phyloP scores from a whole-genome alignment of 1,140 invertebrate genomes.

The Drosophila athabasca region DNA sequence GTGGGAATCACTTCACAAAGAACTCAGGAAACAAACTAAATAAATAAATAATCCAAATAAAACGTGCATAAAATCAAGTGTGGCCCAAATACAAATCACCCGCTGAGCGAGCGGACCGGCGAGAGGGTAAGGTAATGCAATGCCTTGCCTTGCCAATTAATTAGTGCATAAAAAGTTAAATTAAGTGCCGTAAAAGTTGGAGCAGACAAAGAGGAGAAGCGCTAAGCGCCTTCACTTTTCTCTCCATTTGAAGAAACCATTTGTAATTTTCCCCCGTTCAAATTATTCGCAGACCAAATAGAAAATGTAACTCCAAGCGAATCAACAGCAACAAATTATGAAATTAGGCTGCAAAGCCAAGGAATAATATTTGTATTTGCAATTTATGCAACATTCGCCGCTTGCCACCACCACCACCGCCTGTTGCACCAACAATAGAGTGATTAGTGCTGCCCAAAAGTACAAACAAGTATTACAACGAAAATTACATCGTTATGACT shows the following conservation, averaged over 20 bases:
- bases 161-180: constrained; percentile 82
- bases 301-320: constrained; percentile 62
- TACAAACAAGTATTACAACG: too few species aligned
- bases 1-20: constrained; percentile 46
- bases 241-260: constrained; percentile 33
- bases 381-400: constrained; percentile 55
- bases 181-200: constrained; percentile 60
- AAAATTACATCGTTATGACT: constrained; percentile 38
- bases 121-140: constrained; percentile 45
- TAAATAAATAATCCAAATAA: constrained; percentile 9
- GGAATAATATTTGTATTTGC: constrained; percentile 50
- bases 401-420: constrained; percentile 8
- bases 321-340: constrained; percentile 58
- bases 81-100: constrained; percentile 14
- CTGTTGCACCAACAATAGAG: constrained; percentile 45
- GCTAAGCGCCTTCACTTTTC: constrained; percentile 68
- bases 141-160: constrained; percentile 69
- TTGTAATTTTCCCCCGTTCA: constrained; percentile 23
- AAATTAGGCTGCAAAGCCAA: constrained; percentile 42
- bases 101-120: neutral
- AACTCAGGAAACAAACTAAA: constrained; percentile 74
- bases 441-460: constrained; percentile 24
- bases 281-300: constrained; percentile 20
- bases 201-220: constrained; percentile 7
- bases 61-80: constrained; percentile 10